A percentile compares a stretch with the other conserved stretches of the same genome.
These are phyloP conservation scores for Cariama cristata DNA, from an alignment of 2,113 vertebrate genomes.

Conservation along the genomic window DNA sequence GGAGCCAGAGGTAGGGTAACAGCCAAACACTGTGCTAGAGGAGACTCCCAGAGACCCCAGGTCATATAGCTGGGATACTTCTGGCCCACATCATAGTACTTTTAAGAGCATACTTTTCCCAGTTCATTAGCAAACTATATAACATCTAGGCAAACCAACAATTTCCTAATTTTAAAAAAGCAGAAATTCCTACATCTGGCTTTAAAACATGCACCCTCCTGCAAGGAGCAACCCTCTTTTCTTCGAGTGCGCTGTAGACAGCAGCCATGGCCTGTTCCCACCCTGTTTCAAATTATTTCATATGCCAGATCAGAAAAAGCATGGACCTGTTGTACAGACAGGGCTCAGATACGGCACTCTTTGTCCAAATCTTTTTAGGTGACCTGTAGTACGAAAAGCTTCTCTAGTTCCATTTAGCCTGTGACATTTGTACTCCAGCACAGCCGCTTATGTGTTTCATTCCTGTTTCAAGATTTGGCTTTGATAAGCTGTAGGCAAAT, in stretches of 20 bases:
- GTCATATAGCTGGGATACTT: neutral
- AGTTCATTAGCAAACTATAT: neutral
- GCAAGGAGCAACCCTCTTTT: neutral
- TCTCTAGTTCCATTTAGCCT: neutral
- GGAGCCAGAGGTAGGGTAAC: accelerated
- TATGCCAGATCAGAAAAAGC: neutral
- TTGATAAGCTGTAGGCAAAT: neutral
- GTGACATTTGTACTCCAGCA: neutral
- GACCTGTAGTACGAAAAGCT: neutral
- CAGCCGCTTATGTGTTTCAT: neutral
- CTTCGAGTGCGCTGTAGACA: neutral
- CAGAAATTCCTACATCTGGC: neutral
- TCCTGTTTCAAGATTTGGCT: neutral
- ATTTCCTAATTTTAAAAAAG: neutral
- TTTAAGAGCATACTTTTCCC: neutral
- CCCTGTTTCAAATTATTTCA: neutral
- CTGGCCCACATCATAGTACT: neutral
- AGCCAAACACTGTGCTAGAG: neutral
- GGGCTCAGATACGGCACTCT: neutral
- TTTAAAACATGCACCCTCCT: neutral
- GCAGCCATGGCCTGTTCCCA: neutral
- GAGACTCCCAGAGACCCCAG: neutral
- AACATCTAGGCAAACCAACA: neutral
- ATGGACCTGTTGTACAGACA: neutral
- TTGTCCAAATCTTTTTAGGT: neutral